Evolutionary conservation across 2,888 invertebrate species (phyloP).

Genomic region (Tetheella fluctuosa): DNA sequence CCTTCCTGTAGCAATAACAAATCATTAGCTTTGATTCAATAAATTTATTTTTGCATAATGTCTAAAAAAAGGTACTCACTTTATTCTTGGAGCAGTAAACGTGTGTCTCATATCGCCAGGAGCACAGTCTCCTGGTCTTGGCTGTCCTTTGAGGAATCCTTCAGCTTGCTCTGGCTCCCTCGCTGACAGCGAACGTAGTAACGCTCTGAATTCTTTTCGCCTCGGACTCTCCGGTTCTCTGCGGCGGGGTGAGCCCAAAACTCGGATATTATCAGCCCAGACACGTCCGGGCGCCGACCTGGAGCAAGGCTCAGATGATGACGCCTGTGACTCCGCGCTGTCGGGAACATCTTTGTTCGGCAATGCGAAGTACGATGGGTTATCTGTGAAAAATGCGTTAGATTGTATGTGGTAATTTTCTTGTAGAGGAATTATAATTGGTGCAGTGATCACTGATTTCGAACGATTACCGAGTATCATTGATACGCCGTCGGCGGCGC

Average conservation of each 20-base stretch:
- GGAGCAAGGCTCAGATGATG: slow-evolving; percentile 84
- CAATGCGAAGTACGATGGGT: slow-evolving; percentile 90
- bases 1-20: slow-evolving; percentile 58
- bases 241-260: slow-evolving; percentile 67
- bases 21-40: background rate
- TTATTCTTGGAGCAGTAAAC: slow-evolving; percentile 74
- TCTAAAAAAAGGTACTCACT: slow-evolving; percentile 54
- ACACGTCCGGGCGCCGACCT: slow-evolving; percentile 87
- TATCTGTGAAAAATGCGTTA: slow-evolving; percentile 83
- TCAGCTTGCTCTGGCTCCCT: slow-evolving; percentile 86
- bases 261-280: slow-evolving; percentile 76
- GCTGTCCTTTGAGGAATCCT: slow-evolving; percentile 87
- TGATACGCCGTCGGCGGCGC: slow-evolving; percentile 37
- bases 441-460: slow-evolving; percentile 18
- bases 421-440: slow-evolving; percentile 19
- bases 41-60: background rate
- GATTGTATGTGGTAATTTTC: background rate
- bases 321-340: slow-evolving; percentile 50
- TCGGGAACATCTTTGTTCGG: slow-evolving; percentile 79
- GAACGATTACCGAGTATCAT: slow-evolving; percentile 54
- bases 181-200: slow-evolving; percentile 87
- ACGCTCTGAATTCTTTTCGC: slow-evolving; percentile 82
- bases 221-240: slow-evolving; percentile 75
- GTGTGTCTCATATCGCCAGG: slow-evolving; percentile 77
- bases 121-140: slow-evolving; percentile 88